Percentiles rank a stretch among this genome's conserved stretches.
Evolutionary conservation across 1,140 invertebrate genomes (phyloP).

Genomic region (Platyscapa corneri): DNA sequence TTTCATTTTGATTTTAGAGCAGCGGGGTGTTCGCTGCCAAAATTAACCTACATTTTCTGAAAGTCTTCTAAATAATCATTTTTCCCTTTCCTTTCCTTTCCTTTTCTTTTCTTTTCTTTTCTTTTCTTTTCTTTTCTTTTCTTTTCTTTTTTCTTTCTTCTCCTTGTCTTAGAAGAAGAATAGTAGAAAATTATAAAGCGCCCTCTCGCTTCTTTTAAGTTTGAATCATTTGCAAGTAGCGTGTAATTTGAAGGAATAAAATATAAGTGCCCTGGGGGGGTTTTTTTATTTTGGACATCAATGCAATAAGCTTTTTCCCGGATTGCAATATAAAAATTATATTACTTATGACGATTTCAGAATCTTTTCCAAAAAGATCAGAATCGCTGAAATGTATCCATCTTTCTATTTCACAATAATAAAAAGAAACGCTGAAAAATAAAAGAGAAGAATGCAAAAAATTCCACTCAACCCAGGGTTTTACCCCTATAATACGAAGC

Average conservation of each 20-base stretch:
- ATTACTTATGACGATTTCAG: background rate
- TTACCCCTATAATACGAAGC: constrained; percentile 8
- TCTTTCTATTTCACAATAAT: constrained; percentile 8
- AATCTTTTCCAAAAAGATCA: background rate
- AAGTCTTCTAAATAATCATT: constrained; percentile 12
- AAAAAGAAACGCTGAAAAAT: background rate
- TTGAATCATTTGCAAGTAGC: background rate
- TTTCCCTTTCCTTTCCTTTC: background rate
- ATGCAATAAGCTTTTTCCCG: background rate
- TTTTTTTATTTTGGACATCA: background rate
- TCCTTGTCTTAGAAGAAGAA: background rate
- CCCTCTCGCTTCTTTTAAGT: background rate
- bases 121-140: background rate
- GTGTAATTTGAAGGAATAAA: constrained; percentile 30
- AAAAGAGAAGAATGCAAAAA: constrained; percentile 23
- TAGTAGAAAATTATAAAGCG: constrained; percentile 16
- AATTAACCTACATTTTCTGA: constrained; percentile 44
- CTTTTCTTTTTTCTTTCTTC: background rate
- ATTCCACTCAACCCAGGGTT: background rate
- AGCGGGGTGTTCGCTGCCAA: constrained; percentile 19
- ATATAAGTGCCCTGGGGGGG: background rate
- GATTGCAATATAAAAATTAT: background rate
- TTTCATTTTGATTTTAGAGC: constrained; percentile 43
- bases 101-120: background rate
- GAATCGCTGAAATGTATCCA: constrained; percentile 10